phyloP scores from a whole-genome alignment of 1,140 invertebrate species.

The Ladona fulva region DNA sequence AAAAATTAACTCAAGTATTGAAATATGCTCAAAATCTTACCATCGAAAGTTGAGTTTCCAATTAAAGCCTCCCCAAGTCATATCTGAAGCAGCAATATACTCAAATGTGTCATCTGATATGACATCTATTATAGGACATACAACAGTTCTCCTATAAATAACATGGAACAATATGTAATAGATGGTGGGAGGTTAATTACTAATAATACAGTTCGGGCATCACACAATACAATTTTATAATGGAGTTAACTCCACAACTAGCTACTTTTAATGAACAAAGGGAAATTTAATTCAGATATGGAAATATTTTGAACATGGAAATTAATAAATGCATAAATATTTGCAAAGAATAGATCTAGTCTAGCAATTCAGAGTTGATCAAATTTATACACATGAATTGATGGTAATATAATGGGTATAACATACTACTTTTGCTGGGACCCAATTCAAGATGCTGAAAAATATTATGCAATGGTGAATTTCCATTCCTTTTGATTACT shows the following conservation, averaged over 20 bases:
- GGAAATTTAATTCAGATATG: no score
- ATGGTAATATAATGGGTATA: no score
- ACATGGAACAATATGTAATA: not conserved
- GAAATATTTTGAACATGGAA: no score
- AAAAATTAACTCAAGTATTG: not conserved
- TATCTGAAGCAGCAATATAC: conserved; percentile 87
- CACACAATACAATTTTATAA: not conserved
- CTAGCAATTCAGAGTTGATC: no score
- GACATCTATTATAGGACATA: conserved; percentile 97
- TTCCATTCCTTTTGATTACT: no score
- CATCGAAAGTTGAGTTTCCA: conserved; percentile 97
- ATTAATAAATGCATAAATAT: no score
- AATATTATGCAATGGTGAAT: no score
- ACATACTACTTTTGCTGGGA: no score
- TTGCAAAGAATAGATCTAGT: no score
- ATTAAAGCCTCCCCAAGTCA: conserved; percentile 96
- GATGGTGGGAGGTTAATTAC: not conserved
- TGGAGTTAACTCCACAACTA: not conserved
- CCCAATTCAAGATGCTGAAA: no score
- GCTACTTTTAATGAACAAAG: not conserved
- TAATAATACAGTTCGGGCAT: no score
- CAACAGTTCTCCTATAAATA: conserved; percentile 68
- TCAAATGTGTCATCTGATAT: conserved; percentile 97
- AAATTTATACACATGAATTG: no score
- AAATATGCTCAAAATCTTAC: conserved; percentile 42